Evolutionary conservation across 2,797 vertebrate species (phyloP), one percentile per base, ranked within the genome.

Genomic region (Ibycter americanus): DNA sequence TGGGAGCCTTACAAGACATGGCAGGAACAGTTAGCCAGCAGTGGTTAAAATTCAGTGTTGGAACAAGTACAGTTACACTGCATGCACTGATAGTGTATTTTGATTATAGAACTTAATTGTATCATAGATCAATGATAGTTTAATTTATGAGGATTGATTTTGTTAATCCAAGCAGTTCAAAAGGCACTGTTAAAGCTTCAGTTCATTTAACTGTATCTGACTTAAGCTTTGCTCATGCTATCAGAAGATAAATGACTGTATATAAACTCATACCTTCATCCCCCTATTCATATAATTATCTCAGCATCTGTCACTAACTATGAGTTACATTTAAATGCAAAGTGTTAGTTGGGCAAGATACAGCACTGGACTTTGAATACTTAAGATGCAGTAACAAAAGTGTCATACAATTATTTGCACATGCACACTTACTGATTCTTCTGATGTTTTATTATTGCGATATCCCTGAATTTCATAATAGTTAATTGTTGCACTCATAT

Each of bases 131-230:
- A 95, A 95, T 96, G 97, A 97, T 97, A 95, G 97, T 94, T 97
- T 98, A 97, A 98, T 98, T 98, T 96, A 97, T 97, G 94, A 97
- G 95, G 97, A 98, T 98, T 98, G 97, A 98, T 98, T 98, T 97
- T 98, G 96, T 96, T 98, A 98, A 98, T 97, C 96, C 96, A 96
- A 95, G 96, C 94, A 92, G 97, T 97, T 97, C 97, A 98, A 97
- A 98, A 97, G 96, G 89, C 96, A 89, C 62, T 96, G 95, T 92
- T 96, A 95, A 94, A 96, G 88, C 90, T 97, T 95, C 96, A 94
- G 95, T 93, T 94, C 93, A 77, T 96, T 92, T 97, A 97, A 97
- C 96, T 96, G 92, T 77, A 90, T 96, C 93, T 94, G 95, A 97
- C 95, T 97, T 95, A 36, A 96, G 86, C 94, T 97, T 96, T 94